phyloP scores from a whole-genome alignment of 2,797 vertebrate species.

The Pogonophryne albipinna region DNA sequence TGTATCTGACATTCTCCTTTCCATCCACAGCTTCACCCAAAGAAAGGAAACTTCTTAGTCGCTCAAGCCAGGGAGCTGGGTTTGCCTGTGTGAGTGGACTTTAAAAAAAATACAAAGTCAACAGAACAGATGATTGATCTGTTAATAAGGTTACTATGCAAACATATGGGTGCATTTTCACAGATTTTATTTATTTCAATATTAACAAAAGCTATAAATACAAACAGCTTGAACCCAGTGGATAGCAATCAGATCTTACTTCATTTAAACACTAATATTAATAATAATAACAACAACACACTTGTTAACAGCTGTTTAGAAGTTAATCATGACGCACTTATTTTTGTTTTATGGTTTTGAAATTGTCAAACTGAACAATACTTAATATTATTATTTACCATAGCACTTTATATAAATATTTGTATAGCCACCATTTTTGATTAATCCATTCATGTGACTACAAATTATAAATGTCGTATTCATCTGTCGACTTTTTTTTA shows the following conservation, averaged over 20 bases:
- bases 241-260: too few relatives aligned
- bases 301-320: too few relatives aligned
- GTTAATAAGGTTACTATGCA: not conserved
- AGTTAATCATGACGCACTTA: not conserved
- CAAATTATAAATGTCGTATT: too few relatives aligned
- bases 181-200: not conserved
- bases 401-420: too few relatives aligned
- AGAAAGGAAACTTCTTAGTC: slow-evolving; percentile 93
- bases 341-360: not conserved
- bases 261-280: too few relatives aligned
- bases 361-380: not conserved
- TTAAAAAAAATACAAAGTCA: too few relatives aligned
- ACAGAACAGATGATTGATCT: not conserved
- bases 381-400: too few relatives aligned
- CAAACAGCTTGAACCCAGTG: too few relatives aligned
- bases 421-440: too few relatives aligned
- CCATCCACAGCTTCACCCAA: slow-evolving; percentile 88
- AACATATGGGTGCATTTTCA: not conserved
- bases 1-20: not conserved
- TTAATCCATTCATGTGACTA: too few relatives aligned
- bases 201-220: not conserved
- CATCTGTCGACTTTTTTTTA: too few relatives aligned
- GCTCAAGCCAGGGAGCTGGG: slow-evolving; percentile 90
- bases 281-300: too few relatives aligned
- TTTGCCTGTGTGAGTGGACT: slow-evolving; percentile 91